Base-by-base conservation (phyloP, 2,797 vertebrate genomes). In the Anguilla obscura region DNA sequence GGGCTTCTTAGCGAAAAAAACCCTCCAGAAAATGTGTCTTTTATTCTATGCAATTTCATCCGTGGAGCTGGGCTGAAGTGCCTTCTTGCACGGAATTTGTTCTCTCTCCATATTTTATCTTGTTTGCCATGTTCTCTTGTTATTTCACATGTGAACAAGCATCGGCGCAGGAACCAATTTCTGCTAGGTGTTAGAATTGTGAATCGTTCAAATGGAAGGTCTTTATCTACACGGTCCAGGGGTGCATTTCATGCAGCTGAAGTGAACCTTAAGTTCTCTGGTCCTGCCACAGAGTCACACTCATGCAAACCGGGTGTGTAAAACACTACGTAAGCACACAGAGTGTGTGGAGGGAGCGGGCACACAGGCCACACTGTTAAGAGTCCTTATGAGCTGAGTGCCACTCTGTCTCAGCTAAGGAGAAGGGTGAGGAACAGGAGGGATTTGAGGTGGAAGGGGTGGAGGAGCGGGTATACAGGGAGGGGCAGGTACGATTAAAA, bases 41-140 rank as follows among this genome's bases (percentile, higher is more conserved):
- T 58, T 63, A 63, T 18, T 2, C 4, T 21, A 63, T 63, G 16
- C 58, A 63, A 18, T 71, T 74, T 33, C 33, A 12, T 33, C 30
- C 69, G 9, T 36, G 21, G 27, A 36, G 2, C 69, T 33, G 27
- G 33, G 30, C 2, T 27, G 12, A 18, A 66, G 4, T 27, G 4
- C 9, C 4, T n/a, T 66, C 63, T 66, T 9, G 63, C 63, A 66
- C 63, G n/a, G 63, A 66, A 66, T 66, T 66, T n/a, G 63, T 66
- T 66, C 63, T 66, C 63, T 66, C 63, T n/a, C 21, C 21, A 66
- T 66, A 66, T 66, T 66, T 66, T 66, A 66, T 66, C 63, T n/a
- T 9, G 24, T n/a, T 66, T 66, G n/a, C 63, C 24, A 36, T 36
- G 21, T 18, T 33, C 30, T 74, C 69, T 3, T 66, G 63, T n/a